Evolutionary conservation across 2,797 vertebrate species (phyloP), one percentile per base, ranked within the genome.

Genomic region (Enteromius viviparus): DNA sequence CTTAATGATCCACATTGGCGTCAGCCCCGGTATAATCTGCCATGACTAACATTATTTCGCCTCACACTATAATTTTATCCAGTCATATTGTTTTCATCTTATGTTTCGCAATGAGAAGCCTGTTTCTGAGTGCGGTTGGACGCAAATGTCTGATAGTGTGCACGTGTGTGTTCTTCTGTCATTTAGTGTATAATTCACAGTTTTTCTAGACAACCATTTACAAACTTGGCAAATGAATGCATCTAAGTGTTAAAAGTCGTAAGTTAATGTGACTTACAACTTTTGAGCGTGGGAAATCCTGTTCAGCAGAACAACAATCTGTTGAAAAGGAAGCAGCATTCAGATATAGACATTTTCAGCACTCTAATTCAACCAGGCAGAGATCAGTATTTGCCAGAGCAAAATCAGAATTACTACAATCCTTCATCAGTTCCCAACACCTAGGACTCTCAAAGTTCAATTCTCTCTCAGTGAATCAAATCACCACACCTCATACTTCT

Each of bases 221-320:
- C 23, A 62, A 62, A 62, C 12, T 14, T 62, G 26, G 12, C 26
- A 7, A 32, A 29, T 32, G 6, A 64, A 64, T 32, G 26, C 0
- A 17, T 7, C 6, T 12, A 3, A 8, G 6, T 29, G 5, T 32
- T 32, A n/a, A 34, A 32, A 34, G 4, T n/a, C 10, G 4, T 9
- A 53, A 74, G 1, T 37, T 21, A 29, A 26, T 5, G 14, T 15
- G 5, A 96, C 96, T 97, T 86, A 97, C 96, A 97, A 98, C 89
- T 98, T 98, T 90, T 98, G 96, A 85, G 96, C 96, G 0, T 97
- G 96, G 86, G 95, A 96, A 90, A 98, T 98, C 89, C 96, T 94
- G 92, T 97, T 97, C 81, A 97, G 95, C 34, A 98, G 93, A 78
- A 98, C 95, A 0, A 93, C 95, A 88, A 98, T 98, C 97, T 98